phyloP scores from a whole-genome alignment of 1,140 invertebrate species.

The Archivesica marissinica region DNA sequence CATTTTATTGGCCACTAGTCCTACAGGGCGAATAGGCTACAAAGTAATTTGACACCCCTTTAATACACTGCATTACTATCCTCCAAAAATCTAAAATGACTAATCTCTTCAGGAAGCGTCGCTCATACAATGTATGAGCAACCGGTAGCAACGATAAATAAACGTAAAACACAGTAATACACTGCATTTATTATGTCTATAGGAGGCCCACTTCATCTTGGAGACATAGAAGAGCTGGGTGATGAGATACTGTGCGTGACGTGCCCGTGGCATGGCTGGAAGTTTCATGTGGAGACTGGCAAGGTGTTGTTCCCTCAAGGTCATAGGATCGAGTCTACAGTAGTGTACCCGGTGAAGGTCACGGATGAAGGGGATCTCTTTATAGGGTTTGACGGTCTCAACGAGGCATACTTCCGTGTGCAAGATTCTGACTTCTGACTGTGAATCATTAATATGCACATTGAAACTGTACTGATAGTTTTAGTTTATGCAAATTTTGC shows the following conservation, averaged over 20 bases:
- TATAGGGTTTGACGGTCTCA: slow-evolving; percentile 67
- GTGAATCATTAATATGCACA: too few relatives aligned
- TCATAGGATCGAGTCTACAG: slow-evolving; percentile 37
- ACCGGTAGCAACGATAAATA: too few relatives aligned
- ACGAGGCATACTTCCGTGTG: slow-evolving; percentile 30
- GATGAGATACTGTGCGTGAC: slow-evolving; percentile 71
- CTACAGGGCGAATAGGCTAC: too few relatives aligned
- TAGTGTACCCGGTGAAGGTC: slow-evolving; percentile 67
- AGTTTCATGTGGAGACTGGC: slow-evolving; percentile 71
- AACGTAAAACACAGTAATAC: too few relatives aligned
- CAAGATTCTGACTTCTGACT: slow-evolving; percentile 50
- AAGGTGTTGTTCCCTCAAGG: slow-evolving; percentile 60
- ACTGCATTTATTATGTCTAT: slow-evolving; percentile 6
- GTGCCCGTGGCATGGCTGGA: slow-evolving; percentile 80
- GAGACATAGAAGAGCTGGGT: slow-evolving; percentile 78
- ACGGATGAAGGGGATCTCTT: slow-evolving; percentile 60
- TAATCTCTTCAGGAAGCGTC: too few relatives aligned
- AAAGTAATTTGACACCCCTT: too few relatives aligned
- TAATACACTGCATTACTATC: too few relatives aligned
- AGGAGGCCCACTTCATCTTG: slow-evolving; percentile 80
- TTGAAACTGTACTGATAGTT: too few relatives aligned
- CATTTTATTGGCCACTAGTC: too few relatives aligned
- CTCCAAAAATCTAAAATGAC: too few relatives aligned
- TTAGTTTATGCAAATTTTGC: too few relatives aligned
- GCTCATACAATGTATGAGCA: too few relatives aligned